Evolutionary conservation across 2,888 invertebrate genomes (phyloP), one percentile per base, ranked within the genome.

Genomic region (Cactoblastis cactorum): DNA sequence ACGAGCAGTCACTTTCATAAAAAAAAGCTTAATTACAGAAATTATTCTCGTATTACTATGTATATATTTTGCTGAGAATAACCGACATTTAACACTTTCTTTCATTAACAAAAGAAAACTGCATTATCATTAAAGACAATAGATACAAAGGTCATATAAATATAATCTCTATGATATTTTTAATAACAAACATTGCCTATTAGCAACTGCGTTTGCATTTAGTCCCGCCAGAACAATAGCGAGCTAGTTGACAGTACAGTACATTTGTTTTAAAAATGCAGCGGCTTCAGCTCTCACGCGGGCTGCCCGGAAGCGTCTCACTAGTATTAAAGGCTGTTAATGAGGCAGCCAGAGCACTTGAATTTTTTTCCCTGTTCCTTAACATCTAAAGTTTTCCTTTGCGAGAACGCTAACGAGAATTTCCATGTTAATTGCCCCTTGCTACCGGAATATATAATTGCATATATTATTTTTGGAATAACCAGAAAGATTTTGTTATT

Each of bases 301-400:
- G 65, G 69, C 70, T 73, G 69, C 62, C 73, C 69, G 69, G 70
- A 74, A 75, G 69, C 73, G 67, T 71, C 74, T 68, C 69, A 68
- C 75, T 72, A 74, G 76, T 71, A 71, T 68, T 82, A 78, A 84
- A 83, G 76, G 77, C 74, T 75, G 76, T 81, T 86, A 86, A 87
- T 86, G 86, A 86, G 85, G 71, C 71, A 65, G 70, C 69, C 72
- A 69, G 71, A 62, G 63, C 80, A 79, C 83, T 83, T 81, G 69
- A 76, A 75, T 77, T 84, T 85, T 85, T 77, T 56, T 69, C 69
- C 69, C 71, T 74, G 71, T 81, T 81, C 76, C 75, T 82, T 80
- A 79, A 79, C 83, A 84, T 86, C 83, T 84, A 83, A 86, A 85
- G 85, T 86, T 83, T 80, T 74, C 79, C 75, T 84, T 84, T 81